Conservation (phyloP, 2,888 invertebrate genomes). For the Mesodorylaimus sp. region DNA sequence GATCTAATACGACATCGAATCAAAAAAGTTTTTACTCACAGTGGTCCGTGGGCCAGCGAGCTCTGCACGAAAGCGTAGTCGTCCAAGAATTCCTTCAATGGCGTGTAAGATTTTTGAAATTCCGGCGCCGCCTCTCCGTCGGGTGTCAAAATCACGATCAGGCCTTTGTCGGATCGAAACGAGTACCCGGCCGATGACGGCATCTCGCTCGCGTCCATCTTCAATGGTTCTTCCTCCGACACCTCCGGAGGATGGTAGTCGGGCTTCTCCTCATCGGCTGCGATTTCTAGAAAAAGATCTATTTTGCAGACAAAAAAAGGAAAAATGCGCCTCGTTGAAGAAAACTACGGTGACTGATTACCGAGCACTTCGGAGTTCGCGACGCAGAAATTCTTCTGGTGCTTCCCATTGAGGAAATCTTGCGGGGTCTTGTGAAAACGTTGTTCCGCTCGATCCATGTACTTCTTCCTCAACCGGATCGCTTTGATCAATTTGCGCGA, state of each 20-base stretch:
- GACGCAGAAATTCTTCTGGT: slow-evolving; percentile 20
- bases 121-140: slow-evolving; percentile 15
- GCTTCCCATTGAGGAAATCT: slow-evolving; percentile 23
- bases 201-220: too few relatives aligned
- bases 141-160: slow-evolving; percentile 8
- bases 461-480: slow-evolving; percentile 66
- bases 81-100: slow-evolving; percentile 22
- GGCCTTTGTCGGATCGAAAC: slow-evolving; percentile 19
- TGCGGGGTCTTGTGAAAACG: slow-evolving; percentile 24
- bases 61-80: slow-evolving; percentile 22
- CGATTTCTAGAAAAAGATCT: too few relatives aligned
- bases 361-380: too few relatives aligned
- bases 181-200: slow-evolving; percentile 13
- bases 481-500: slow-evolving; percentile 70
- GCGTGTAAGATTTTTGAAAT: slow-evolving; percentile 15
- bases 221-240: slow-evolving; percentile 3
- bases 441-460: slow-evolving; percentile 47
- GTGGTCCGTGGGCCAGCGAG: slow-evolving; percentile 91
- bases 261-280: too few relatives aligned
- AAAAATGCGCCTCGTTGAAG: too few relatives aligned
- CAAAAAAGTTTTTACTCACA: too few relatives aligned
- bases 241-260: too few relatives aligned
- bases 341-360: too few relatives aligned
- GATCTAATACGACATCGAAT: too few relatives aligned
- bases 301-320: too few relatives aligned